Evolutionary conservation across 2,113 vertebrate species (phyloP), one percentile per base, ranked within the genome.

Genomic region (Engraulis encrasicolus): DNA sequence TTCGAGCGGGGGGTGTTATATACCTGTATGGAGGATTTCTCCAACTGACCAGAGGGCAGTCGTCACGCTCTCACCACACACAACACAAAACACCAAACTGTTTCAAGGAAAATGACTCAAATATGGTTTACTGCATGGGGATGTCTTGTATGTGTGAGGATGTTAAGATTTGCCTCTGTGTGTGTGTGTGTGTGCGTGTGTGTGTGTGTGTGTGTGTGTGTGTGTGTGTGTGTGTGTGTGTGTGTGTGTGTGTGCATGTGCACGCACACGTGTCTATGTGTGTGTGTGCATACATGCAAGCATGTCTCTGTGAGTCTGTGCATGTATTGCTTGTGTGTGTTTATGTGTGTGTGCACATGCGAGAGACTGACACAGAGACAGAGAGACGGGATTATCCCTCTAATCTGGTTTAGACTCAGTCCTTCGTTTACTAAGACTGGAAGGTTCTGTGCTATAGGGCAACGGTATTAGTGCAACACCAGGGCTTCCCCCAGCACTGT

Each of bases 371-470:
- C 37, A 83, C 34, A 31, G 80, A 12, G 78, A 40, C 45, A 77
- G 49, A 15, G 37, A 38, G 19, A 11, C 50, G 77, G 52, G 31
- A 74, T 74, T 74, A 74, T 74, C 66, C 58, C n/a, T 17, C 66
- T 31, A 74, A 74, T 74, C 66, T 74, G 66, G 66, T 74, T 74
- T 74, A 34, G 34, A 74, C 23, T 66, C 58, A 18, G 66, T 17
- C 66, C 27, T 31, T 66, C 23, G 0, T 66, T 66, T 31, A 11
- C 58, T 74, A 58, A 58, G 31, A 5, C 40, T 3, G 27, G 1
- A 66, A 27, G 23, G 23, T 27, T 66, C 20, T 23, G 58, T 11
- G n/a, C n/a, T n/a, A n/a, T 74, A 31, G 34, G 27, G 15, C 66
- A 34, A 66, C 54, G 23, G 15, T 27, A 27, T 23, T 31, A 31